Base-by-base conservation (phyloP, 2,888 invertebrate genomes). In the Drosophila anceps region DNA sequence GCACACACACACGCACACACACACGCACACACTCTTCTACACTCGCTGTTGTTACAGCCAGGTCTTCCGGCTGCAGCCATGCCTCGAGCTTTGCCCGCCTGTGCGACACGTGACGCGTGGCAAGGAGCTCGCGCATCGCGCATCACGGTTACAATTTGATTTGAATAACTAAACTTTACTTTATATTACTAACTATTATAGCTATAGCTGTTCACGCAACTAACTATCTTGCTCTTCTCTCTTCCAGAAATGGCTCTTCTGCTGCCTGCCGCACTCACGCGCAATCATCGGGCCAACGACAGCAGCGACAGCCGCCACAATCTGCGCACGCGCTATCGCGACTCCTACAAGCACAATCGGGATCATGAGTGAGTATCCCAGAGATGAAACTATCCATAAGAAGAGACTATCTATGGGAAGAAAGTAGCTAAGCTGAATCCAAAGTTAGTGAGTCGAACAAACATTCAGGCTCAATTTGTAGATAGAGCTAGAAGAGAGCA, bases 291-390 rank as follows among this genome's bases (percentile, higher is more conserved):
- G 88, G 95, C 95, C 62, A 97, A 97, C 92, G 96, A 96, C 69
- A 96, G 96, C 61, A 95, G 95, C 88, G 97, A 97, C 91, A 96
- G 97, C 83, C 94, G 97, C 79, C 95, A 95, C 91, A 97, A 97
- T 93, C 94, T 97, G 76, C 95, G 96, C 53, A 93, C 96, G 73
- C 95, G 96, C 77, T 96, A 96, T 92, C 95, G 95, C 20, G 95
- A 96, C 77, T 95, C 96, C 81, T 96, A 96, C 13, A 96, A 96
- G 82, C 90, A 92, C 72, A 92, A 92, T 75, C 90, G 92, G 55
- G 92, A 93, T 70, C 92, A 93, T 64, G 93, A 93, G 93, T 93
- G 83, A 93, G 93, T 93, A 88, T 29, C 13, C 1, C 7, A 9
- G 5, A 27, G 15, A 2, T 4, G 15, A 54, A 18, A 10, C 46